These are phyloP conservation scores for Drosophila macrothrix DNA, from an alignment of 2,888 invertebrate species.

Conservation along the genomic window DNA sequence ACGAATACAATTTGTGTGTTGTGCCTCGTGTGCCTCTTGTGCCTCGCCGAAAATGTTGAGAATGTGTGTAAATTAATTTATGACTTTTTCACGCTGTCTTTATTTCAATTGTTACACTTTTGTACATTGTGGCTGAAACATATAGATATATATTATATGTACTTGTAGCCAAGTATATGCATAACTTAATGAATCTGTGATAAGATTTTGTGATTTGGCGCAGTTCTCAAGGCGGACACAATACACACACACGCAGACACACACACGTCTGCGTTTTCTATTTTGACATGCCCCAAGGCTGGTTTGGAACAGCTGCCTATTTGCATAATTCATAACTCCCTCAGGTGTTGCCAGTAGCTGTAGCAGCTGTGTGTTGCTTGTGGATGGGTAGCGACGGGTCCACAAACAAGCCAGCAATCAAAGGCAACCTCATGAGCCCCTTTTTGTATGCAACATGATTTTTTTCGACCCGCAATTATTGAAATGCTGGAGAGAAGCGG, in stretches of 20 bases:
- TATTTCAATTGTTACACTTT: slow-evolving; percentile 45
- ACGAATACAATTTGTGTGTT: slow-evolving; percentile 21
- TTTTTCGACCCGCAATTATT: slow-evolving; percentile 25
- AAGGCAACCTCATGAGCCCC: slow-evolving; percentile 59
- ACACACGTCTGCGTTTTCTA: slow-evolving; percentile 27
- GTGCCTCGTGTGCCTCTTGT: slow-evolving; percentile 18
- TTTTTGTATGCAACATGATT: slow-evolving; percentile 68
- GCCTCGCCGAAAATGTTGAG: slow-evolving; percentile 49
- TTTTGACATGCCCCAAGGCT: slow-evolving; percentile 50
- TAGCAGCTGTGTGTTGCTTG: neutral
- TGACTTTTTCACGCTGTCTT: slow-evolving; percentile 60
- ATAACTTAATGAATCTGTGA: slow-evolving; percentile 40
- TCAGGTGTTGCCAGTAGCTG: slow-evolving; percentile 47
- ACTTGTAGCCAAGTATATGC: slow-evolving; percentile 18
- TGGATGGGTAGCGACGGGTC: neutral
- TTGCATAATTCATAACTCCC: slow-evolving; percentile 78
- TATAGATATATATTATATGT: slow-evolving; percentile 18
- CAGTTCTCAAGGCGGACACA: slow-evolving; percentile 33
- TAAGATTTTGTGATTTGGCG: slow-evolving; percentile 43
- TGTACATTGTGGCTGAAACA: slow-evolving; percentile 30
- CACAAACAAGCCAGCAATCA: slow-evolving; percentile 61
- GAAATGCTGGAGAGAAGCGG: slow-evolving; percentile 33
- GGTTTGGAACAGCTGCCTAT: slow-evolving; percentile 35
- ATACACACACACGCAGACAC: neutral
- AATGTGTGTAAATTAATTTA: slow-evolving; percentile 75